Base-by-base conservation (phyloP, 92 coral and sea anemone species). In the Ricordea florida region DNA sequence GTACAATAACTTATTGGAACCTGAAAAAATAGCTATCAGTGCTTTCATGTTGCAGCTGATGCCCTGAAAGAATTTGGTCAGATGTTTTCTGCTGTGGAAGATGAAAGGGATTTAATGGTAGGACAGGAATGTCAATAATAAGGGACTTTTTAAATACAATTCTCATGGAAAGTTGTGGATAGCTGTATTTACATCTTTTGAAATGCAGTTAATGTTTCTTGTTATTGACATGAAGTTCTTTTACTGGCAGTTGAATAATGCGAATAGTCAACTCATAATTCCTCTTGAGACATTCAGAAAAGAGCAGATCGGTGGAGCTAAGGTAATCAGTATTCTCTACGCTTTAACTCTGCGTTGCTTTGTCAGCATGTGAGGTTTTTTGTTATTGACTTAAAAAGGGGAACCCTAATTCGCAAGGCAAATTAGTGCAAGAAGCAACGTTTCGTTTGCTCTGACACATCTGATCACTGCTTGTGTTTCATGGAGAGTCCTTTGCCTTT, bases 241-340 rank as follows among this genome's bases (percentile, higher is more conserved):
- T 32, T 32, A 0, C 37, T 25, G 37, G 37, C 45, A 94, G 98
- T 83, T 94, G 30, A 69, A 80, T 34, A 92, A 91, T 92, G 96
- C 98, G 10, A 77, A 90, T 45, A 57, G 81, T 22, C 98, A 92
- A 56, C 91, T 94, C 10, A 94, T 94, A 8, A 55, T 61, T 8
- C 98, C 98, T 6, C 79, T 94, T 49, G 98, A 94, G 62, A 70
- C 41, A n/a, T 94, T 94, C 68, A 89, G 98, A 47, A 94, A 87
- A 50, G 98, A 92, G 53, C 98, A 94, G 81, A 92, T 94, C 72
- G 98, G 98, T 18, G 97, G 97, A 65, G 98, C 98, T 6, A 88
- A 87, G 93, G 98, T 92, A 60, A 2, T 27, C 15, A 0, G 25
- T 20, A 6, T 27, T 2, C 32, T n/a, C 5, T 55, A 15, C 18